A percentile compares a stretch with the other conserved stretches of the same genome.
These are phyloP conservation scores for Nothoprocta pentlandii DNA, from an alignment of 2,113 vertebrate species.

Conservation along the genomic window DNA sequence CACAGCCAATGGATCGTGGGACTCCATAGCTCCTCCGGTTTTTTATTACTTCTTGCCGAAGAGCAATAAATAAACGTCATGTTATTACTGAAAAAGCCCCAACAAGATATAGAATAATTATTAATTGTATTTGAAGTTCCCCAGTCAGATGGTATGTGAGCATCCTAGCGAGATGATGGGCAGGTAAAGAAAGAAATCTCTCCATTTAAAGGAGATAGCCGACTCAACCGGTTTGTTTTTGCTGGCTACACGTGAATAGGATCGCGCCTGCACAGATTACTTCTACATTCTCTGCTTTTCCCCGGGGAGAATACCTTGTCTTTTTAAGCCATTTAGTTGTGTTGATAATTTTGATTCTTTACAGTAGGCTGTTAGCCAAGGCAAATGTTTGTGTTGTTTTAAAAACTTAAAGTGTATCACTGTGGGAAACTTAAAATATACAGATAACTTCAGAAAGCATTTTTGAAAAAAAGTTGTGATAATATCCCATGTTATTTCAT, in stretches of 20 bases:
- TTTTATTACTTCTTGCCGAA: constrained; percentile 23
- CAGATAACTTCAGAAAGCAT: constrained; percentile 76
- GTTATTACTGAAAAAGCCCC: not conserved
- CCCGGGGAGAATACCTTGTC: constrained; percentile 55
- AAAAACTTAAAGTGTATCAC: constrained; percentile 74
- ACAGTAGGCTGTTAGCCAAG: constrained; percentile 67
- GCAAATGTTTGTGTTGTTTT: constrained; percentile 76
- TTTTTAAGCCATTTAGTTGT: constrained; percentile 46
- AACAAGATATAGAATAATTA: constrained; percentile 38
- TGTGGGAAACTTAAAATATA: constrained; percentile 78
- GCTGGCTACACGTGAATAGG: constrained; percentile 61
- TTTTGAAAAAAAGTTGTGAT: constrained; percentile 48
- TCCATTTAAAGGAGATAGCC: constrained; percentile 12
- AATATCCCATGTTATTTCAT: constrained; percentile 54
- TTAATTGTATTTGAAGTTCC: constrained; percentile 22
- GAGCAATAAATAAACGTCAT: constrained; percentile 29
- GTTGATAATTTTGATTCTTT: constrained; percentile 69
- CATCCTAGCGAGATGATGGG: constrained; percentile 63
- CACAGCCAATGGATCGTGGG: not conserved
- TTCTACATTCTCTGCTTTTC: constrained; percentile 54
- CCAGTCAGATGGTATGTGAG: not conserved
- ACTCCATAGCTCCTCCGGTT: not conserved
- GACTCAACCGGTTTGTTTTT: constrained; percentile 22
- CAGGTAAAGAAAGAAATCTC: constrained; percentile 33
- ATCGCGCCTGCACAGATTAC: constrained; percentile 7